A percentile compares a stretch with the other conserved stretches of the same genome.
Evolutionary conservation across 2,888 invertebrate genomes (phyloP).

Genomic region (Asteroscopus sphinx): DNA sequence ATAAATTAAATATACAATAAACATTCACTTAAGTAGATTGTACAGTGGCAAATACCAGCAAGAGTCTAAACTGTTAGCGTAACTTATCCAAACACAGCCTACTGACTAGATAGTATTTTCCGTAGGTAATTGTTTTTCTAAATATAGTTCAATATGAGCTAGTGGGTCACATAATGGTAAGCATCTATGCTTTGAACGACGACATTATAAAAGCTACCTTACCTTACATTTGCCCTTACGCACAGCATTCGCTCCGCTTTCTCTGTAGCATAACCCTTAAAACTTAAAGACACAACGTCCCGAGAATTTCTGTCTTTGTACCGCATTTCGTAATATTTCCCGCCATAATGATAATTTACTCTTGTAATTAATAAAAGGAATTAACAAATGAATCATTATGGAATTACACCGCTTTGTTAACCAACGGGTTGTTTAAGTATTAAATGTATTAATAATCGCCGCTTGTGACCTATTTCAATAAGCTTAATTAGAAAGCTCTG

Average conservation of each 20-base stretch:
- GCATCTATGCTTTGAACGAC: no score
- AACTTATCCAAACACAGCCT: no score
- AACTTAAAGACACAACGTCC: slow-evolving; percentile 33
- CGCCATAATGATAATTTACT: slow-evolving; percentile 47
- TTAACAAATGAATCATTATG: slow-evolving; percentile 56
- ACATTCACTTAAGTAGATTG: no score
- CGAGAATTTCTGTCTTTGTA: slow-evolving; percentile 38
- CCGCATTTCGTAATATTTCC: slow-evolving; percentile 43
- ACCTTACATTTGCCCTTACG: no score
- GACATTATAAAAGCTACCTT: no score
- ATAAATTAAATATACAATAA: no score
- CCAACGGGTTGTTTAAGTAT: slow-evolving; percentile 30
- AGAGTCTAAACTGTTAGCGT: no score
- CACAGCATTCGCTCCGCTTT: slow-evolving; percentile 7
- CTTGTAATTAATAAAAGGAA: slow-evolving; percentile 54
- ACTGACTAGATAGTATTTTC: no score
- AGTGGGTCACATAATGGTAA: no score
- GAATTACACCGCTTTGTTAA: slow-evolving; percentile 49
- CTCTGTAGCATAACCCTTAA: slow-evolving; percentile 11
- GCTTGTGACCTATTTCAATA: slow-evolving; percentile 56
- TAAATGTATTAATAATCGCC: slow-evolving; percentile 38
- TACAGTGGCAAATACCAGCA: no score
- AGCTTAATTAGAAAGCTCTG: slow-evolving; percentile 73
- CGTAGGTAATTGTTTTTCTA: no score
- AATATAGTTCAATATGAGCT: no score